Evolutionary conservation across 1,140 invertebrate species (phyloP).

Genomic region (Pseudachorutes palmiensis): DNA sequence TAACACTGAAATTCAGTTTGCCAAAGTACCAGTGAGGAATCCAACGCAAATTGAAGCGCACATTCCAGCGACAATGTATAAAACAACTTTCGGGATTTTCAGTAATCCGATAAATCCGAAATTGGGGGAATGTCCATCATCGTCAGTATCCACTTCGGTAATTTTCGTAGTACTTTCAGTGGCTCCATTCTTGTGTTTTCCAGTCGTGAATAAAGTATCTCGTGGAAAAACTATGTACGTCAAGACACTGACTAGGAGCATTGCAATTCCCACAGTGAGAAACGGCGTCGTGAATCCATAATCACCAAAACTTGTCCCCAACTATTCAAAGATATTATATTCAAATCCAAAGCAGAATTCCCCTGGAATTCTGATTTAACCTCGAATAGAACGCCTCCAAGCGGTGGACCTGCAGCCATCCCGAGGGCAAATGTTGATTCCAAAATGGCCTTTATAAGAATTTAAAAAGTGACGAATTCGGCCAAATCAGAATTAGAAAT

Average conservation of each 20-base stretch:
- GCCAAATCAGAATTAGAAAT: not conserved
- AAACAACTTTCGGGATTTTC: slow-evolving; percentile 58
- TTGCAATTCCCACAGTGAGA: slow-evolving; percentile 46
- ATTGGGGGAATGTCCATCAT: not conserved
- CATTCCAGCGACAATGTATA: slow-evolving; percentile 60
- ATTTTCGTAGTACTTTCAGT: not conserved
- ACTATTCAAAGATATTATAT: not conserved
- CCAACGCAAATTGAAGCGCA: slow-evolving; percentile 70
- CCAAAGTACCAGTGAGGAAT: slow-evolving; percentile 68
- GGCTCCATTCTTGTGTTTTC: not conserved
- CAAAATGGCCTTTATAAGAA: slow-evolving; percentile 71
- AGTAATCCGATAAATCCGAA: slow-evolving; percentile 40
- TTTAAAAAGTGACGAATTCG: too few species aligned
- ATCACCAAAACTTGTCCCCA: not conserved
- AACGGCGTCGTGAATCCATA: slow-evolving; percentile 47
- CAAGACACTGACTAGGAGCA: slow-evolving; percentile 47
- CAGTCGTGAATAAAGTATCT: not conserved
- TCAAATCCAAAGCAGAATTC: not conserved
- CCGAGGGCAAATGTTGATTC: slow-evolving; percentile 86
- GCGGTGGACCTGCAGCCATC: slow-evolving; percentile 73
- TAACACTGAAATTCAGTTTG: slow-evolving; percentile 64
- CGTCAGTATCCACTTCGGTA: not conserved
- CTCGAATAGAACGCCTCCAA: slow-evolving; percentile 70
- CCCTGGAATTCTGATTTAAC: slow-evolving; percentile 38
- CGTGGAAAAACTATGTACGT: slow-evolving; percentile 41